Percentiles rank a stretch among this genome's conserved stretches.
Conservation (phyloP, 2,113 vertebrate genomes). For the Stigmatopora argus region DNA sequence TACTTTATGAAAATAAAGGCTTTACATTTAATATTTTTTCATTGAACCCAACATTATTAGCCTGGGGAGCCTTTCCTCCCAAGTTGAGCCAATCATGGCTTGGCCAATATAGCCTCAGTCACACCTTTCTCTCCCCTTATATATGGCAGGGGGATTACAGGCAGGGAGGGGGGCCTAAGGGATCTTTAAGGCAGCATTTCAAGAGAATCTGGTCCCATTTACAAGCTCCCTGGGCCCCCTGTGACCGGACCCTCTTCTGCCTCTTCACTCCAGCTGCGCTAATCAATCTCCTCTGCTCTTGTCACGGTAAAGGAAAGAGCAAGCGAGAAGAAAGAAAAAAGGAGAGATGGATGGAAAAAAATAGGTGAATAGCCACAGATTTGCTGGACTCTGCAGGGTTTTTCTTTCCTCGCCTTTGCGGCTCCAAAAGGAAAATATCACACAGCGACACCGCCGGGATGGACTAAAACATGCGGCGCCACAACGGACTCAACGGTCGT, state of each 20-base stretch:
- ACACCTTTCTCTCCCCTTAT: constrained; percentile 20
- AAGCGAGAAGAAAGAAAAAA: constrained; percentile 20
- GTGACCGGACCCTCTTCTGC: constrained; percentile 47
- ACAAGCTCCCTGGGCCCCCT: constrained; percentile 44
- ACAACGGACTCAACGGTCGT: neutral
- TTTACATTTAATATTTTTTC: neutral
- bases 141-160: constrained; percentile 45
- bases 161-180: constrained; percentile 30
- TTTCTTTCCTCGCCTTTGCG: neutral
- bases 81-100: neutral
- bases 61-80: neutral
- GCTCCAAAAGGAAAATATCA: neutral
- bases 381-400: constrained; percentile 10
- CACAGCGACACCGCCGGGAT: neutral
- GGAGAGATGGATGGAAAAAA: constrained; percentile 22
- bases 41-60: neutral
- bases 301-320: constrained; percentile 37
- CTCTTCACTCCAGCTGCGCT: constrained; percentile 56
- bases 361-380: constrained; percentile 48
- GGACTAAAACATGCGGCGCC: neutral
- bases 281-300: constrained; percentile 65
- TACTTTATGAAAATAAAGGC: neutral
- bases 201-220: constrained; percentile 57
- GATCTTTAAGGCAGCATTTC: constrained; percentile 58
- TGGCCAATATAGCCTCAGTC: neutral